phyloP scores from a whole-genome alignment of 2,888 invertebrate genomes.

The Parasteatoda lunata region DNA sequence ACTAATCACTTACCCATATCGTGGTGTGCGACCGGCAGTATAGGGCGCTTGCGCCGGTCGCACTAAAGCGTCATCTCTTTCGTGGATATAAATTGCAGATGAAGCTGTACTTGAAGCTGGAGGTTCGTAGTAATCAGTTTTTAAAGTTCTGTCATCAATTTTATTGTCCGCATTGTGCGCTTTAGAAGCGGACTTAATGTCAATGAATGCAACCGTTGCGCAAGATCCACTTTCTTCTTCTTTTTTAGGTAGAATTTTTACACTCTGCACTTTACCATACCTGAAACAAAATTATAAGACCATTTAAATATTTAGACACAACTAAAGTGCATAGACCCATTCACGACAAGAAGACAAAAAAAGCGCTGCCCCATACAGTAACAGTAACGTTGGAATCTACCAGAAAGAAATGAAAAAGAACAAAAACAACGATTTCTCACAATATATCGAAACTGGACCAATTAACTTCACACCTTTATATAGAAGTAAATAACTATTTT shows the following conservation, averaged over 20 bases:
- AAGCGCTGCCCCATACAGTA: not conserved
- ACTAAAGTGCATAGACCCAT: not conserved
- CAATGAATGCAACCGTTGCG: slow-evolving; percentile 95
- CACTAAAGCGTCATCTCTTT: slow-evolving; percentile 68
- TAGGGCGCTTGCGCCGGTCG: slow-evolving; percentile 67
- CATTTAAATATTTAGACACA: too few relatives aligned
- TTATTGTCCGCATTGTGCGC: slow-evolving; percentile 92
- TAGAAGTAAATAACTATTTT: too few relatives aligned
- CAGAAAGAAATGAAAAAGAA: too few relatives aligned
- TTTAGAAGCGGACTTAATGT: slow-evolving; percentile 96
- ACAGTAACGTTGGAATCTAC: not conserved
- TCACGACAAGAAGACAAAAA: not conserved
- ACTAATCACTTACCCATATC: slow-evolving; percentile 70
- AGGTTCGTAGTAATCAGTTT: slow-evolving; percentile 94
- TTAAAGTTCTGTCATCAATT: slow-evolving; percentile 88
- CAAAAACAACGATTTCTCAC: too few relatives aligned
- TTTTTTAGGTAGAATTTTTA: slow-evolving; percentile 85
- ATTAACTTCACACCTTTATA: too few relatives aligned
- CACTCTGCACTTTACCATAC: slow-evolving; percentile 98
- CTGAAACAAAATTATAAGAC: slow-evolving; percentile 77
- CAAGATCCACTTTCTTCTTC: slow-evolving; percentile 77
- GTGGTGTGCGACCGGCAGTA: slow-evolving; percentile 70
- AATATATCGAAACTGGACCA: too few relatives aligned
- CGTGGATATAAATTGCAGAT: slow-evolving; percentile 71
- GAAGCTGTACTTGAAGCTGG: slow-evolving; percentile 74